These are phyloP conservation scores for Fundulus diaphanus DNA, from an alignment of 2,797 vertebrate species.

Conservation along the genomic window DNA sequence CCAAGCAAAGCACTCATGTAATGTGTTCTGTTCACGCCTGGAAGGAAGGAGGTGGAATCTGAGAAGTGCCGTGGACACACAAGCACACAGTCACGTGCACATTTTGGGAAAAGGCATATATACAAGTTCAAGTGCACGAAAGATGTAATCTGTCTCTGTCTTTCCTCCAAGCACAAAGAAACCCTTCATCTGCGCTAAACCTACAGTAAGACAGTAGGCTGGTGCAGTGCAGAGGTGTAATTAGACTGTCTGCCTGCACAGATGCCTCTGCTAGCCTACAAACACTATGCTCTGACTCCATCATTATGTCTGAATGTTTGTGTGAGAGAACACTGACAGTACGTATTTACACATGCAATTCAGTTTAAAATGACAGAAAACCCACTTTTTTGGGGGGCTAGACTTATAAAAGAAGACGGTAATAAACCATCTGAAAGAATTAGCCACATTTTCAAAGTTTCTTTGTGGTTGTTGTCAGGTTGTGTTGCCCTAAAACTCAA, in stretches of 20 bases:
- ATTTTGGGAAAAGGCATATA: conserved; percentile 19
- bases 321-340: conserved; percentile 26
- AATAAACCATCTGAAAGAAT: neutral
- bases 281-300: conserved; percentile 57
- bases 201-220: conserved; percentile 63
- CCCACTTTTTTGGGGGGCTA: neutral
- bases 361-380: conserved; percentile 1
- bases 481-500: neutral
- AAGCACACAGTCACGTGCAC: conserved; percentile 10
- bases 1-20: conserved; percentile 4
- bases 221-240: conserved; percentile 63
- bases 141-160: conserved; percentile 23
- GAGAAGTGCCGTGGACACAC: conserved; percentile 19
- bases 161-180: conserved; percentile 52
- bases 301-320: conserved; percentile 54
- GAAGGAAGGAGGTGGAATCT: conserved; percentile 23
- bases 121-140: conserved; percentile 22
- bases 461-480: neutral
- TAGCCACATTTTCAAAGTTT: neutral
- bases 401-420: neutral
- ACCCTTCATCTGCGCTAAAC: conserved; percentile 56
- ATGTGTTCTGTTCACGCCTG: conserved; percentile 13
- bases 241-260: conserved; percentile 70
- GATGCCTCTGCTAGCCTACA: conserved; percentile 59
- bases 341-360: conserved; percentile 23